Conservation (phyloP, 2,888 invertebrate species). For the Pheosia tremula region DNA sequence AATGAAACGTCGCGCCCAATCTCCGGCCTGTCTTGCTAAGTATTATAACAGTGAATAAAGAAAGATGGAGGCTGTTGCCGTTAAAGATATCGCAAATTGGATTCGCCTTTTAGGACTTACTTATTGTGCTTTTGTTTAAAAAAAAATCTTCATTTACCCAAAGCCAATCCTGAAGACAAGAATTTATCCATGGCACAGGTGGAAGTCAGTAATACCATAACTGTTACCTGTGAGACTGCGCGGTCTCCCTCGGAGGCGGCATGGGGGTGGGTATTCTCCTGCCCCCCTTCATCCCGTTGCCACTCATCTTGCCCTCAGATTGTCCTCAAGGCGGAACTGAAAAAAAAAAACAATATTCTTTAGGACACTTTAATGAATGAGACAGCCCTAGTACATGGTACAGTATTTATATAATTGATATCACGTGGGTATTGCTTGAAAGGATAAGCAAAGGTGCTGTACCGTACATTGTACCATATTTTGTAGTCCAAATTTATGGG, state of each 20-base stretch:
- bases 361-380: slow-evolving; percentile 55
- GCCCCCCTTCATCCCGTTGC: slow-evolving; percentile 61
- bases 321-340: slow-evolving; percentile 56
- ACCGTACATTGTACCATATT: too few relatives aligned
- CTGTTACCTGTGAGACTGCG: slow-evolving; percentile 44
- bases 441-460: neutral
- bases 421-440: slow-evolving; percentile 1
- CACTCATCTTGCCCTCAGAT: slow-evolving; percentile 62
- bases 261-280: slow-evolving; percentile 77
- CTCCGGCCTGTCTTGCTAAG: slow-evolving; percentile 44
- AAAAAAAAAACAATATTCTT: slow-evolving; percentile 44
- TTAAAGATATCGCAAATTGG: neutral
- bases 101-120: neutral
- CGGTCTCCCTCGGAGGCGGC: slow-evolving; percentile 67
- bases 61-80: slow-evolving; percentile 13
- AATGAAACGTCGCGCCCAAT: slow-evolving; percentile 38
- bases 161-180: slow-evolving; percentile 27
- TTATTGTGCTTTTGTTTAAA: neutral
- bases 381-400: slow-evolving; percentile 35
- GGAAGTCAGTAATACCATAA: neutral
- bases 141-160: neutral
- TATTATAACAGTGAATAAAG: slow-evolving; percentile 44
- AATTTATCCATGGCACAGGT: neutral
- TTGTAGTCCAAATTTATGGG: too few relatives aligned
- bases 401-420: slow-evolving; percentile 31